Percentiles rank a stretch among this genome's conserved stretches.
phyloP scores from a whole-genome alignment of 1,140 invertebrate genomes.

The Stenopsyche tienmushanensis region DNA sequence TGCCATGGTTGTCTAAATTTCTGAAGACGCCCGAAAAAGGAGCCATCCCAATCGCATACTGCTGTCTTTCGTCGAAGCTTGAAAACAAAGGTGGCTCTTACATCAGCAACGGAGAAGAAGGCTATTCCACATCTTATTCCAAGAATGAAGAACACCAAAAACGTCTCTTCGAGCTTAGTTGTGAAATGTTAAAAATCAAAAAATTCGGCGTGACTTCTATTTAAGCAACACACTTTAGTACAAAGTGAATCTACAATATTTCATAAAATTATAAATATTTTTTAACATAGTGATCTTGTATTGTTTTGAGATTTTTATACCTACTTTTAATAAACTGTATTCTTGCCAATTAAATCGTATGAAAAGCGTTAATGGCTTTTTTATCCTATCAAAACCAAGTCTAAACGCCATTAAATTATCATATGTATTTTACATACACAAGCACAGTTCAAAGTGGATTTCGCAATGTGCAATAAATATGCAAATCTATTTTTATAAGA shows the following conservation, averaged over 20 bases:
- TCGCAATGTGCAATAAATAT: no score
- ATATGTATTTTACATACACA: no score
- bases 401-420: no score
- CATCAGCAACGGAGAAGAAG: constrained; percentile 66
- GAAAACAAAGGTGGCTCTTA: constrained; percentile 73
- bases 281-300: not conserved
- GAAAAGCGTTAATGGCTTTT: not conserved
- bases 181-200: constrained; percentile 44
- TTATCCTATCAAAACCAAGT: not conserved
- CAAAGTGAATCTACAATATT: not conserved
- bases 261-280: not conserved
- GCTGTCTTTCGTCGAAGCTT: constrained; percentile 69
- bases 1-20: constrained; percentile 61
- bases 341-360: not conserved
- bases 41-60: constrained; percentile 69
- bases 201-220: constrained; percentile 22
- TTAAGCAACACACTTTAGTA: not conserved
- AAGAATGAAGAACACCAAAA: constrained; percentile 51
- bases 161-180: constrained; percentile 50
- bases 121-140: constrained; percentile 50
- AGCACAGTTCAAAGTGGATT: no score
- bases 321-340: not conserved
- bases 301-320: constrained; percentile 2
- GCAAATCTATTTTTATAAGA: no score
- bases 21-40: constrained; percentile 74